A percentile compares a stretch with the other conserved stretches of the same genome.
Conservation (phyloP, 53 echinoderm and acorn worm genomes). For the Apostichopus leukothele region DNA sequence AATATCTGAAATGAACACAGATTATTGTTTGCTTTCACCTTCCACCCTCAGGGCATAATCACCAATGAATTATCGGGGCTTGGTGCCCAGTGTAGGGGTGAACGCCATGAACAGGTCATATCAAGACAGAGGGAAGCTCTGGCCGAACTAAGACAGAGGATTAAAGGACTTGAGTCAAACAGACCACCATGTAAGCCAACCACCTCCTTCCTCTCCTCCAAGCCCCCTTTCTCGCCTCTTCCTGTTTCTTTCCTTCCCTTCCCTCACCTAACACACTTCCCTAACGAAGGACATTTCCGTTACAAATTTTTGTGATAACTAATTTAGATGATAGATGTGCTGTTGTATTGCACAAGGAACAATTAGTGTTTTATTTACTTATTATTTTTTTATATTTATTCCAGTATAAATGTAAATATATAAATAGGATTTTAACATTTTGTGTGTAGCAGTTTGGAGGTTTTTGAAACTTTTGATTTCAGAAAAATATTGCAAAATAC, state of each 20-base stretch:
- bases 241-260: not conserved
- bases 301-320: too few species aligned
- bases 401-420: too few species aligned
- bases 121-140: slow-evolving; percentile 88
- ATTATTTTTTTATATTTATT: too few species aligned
- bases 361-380: too few species aligned
- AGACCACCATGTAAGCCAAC: slow-evolving; percentile 80
- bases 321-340: too few species aligned
- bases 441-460: too few species aligned
- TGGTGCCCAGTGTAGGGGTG: slow-evolving; percentile 94
- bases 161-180: slow-evolving; percentile 89
- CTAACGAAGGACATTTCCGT: too few species aligned
- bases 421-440: too few species aligned
- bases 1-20: too few species aligned
- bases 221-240: not conserved
- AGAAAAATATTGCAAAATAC: too few species aligned
- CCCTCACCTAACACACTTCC: not conserved
- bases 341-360: too few species aligned
- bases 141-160: slow-evolving; percentile 85
- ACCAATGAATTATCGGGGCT: slow-evolving; percentile 81
- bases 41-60: slow-evolving; percentile 71
- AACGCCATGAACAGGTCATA: slow-evolving; percentile 91
- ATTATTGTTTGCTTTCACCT: not conserved
- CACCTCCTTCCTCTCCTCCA: not conserved
- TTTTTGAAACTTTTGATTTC: too few species aligned